A percentile compares a stretch with the other conserved stretches of the same genome.
These are phyloP conservation scores for Gyrodactylus bullatarudis DNA, from an alignment of 1,140 invertebrate genomes.

Conservation along the genomic window DNA sequence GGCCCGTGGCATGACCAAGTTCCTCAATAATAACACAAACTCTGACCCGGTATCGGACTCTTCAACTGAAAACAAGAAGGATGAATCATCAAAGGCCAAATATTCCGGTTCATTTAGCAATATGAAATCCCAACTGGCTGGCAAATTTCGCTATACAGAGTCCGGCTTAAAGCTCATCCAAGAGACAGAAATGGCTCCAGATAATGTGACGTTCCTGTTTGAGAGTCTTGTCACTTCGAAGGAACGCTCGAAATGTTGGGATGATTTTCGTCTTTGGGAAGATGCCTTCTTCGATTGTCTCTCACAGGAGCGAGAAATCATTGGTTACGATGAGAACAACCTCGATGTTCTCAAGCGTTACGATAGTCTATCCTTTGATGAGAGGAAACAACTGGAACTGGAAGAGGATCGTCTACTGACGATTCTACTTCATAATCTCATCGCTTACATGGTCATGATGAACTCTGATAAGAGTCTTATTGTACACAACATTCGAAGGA, in stretches of 20 bases:
- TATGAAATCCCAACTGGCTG: neutral
- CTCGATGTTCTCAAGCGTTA: slow-evolving; percentile 82
- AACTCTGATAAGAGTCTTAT: slow-evolving; percentile 49
- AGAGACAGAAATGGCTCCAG: slow-evolving; percentile 27
- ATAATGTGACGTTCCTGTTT: slow-evolving; percentile 52
- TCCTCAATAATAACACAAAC: neutral
- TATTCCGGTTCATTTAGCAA: neutral
- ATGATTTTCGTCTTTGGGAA: slow-evolving; percentile 99
- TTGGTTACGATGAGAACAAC: slow-evolving; percentile 88
- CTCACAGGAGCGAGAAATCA: slow-evolving; percentile 85
- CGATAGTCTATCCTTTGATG: slow-evolving; percentile 57
- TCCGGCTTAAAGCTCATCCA: neutral
- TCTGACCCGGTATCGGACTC: neutral
- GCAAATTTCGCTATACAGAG: neutral
- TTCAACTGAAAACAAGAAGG: neutral
- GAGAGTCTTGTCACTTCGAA: slow-evolving; percentile 33
- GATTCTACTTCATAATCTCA: slow-evolving; percentile 73
- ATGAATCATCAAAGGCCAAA: neutral
- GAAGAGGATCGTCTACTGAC: slow-evolving; percentile 83
- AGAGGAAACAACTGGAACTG: slow-evolving; percentile 70
- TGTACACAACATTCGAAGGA: slow-evolving; percentile 44
- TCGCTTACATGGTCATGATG: slow-evolving; percentile 74
- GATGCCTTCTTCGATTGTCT: slow-evolving; percentile 91
- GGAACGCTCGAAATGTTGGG: slow-evolving; percentile 58
- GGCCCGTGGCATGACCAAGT: neutral